Conservation (phyloP, 2,888 invertebrate genomes). For the Acanthosepion esculentum region DNA sequence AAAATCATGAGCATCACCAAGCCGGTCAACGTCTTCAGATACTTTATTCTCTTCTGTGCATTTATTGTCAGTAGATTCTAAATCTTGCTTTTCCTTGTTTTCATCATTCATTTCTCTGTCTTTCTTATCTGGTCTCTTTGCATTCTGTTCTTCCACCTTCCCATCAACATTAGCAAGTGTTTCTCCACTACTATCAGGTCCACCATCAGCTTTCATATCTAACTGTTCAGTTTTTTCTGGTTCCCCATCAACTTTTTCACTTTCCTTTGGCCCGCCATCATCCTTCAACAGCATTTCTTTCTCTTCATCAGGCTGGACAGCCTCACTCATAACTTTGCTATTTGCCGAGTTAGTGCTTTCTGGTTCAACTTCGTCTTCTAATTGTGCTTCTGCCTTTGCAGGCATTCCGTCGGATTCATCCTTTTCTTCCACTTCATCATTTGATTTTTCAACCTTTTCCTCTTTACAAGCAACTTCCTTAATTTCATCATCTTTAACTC, state of each 20-base stretch:
- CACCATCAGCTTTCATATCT: background rate
- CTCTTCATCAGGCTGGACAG: background rate
- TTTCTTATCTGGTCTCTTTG: background rate
- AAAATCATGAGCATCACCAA: background rate
- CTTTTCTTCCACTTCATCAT: background rate
- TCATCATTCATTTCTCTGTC: background rate
- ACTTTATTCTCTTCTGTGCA: background rate
- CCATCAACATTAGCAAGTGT: too few species aligned
- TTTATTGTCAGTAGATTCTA: background rate
- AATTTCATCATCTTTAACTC: background rate
- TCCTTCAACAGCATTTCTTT: background rate
- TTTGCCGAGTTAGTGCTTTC: background rate
- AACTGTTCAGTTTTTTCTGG: background rate
- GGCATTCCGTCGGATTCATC: background rate
- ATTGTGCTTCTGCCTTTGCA: background rate
- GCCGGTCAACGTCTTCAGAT: background rate
- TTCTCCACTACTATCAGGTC: background rate
- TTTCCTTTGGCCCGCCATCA: too few species aligned
- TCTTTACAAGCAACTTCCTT: background rate
- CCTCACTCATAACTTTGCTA: background rate
- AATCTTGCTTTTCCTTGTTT: background rate
- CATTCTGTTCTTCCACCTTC: background rate
- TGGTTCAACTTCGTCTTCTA: background rate
- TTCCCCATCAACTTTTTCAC: background rate
- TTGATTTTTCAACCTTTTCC: background rate